Evolutionary conservation across 2,888 invertebrate genomes (phyloP).

Genomic region (Mesoligia furuncula): DNA sequence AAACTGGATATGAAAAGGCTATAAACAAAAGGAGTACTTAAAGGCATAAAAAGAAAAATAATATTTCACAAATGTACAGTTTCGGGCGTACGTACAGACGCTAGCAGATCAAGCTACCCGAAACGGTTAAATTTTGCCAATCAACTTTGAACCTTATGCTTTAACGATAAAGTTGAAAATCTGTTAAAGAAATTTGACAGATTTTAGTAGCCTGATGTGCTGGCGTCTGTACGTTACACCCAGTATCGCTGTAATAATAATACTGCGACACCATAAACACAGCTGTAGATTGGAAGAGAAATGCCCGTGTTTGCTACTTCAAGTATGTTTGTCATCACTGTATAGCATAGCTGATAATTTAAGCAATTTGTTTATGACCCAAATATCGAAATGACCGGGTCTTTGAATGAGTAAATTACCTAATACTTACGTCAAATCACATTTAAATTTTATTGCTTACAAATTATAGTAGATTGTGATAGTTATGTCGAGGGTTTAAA

Average conservation of each 20-base stretch:
- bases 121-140: too few relatives aligned
- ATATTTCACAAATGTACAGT: not conserved
- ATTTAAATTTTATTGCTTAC: slow-evolving; percentile 26
- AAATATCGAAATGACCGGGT: not conserved
- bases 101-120: too few relatives aligned
- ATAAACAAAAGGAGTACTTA: not conserved
- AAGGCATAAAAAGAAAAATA: not conserved
- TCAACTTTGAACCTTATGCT: too few relatives aligned
- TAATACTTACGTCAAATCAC: not conserved
- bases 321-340: too few relatives aligned
- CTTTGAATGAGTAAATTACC: slow-evolving; percentile 2
- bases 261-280: not conserved
- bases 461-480: not conserved
- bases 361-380: not conserved
- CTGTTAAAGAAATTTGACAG: too few relatives aligned
- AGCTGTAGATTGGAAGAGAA: not conserved
- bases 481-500: too few relatives aligned
- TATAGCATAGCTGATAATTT: not conserved
- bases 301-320: not conserved
- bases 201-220: too few relatives aligned
- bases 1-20: not conserved
- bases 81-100: not conserved
- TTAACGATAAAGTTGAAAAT: too few relatives aligned
- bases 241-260: not conserved
- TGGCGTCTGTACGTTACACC: too few relatives aligned